Percentiles rank a stretch among this genome's conserved stretches.
These are phyloP conservation scores for Parelbella ahira DNA, from an alignment of 2,888 invertebrate species.

Conservation along the genomic window DNA sequence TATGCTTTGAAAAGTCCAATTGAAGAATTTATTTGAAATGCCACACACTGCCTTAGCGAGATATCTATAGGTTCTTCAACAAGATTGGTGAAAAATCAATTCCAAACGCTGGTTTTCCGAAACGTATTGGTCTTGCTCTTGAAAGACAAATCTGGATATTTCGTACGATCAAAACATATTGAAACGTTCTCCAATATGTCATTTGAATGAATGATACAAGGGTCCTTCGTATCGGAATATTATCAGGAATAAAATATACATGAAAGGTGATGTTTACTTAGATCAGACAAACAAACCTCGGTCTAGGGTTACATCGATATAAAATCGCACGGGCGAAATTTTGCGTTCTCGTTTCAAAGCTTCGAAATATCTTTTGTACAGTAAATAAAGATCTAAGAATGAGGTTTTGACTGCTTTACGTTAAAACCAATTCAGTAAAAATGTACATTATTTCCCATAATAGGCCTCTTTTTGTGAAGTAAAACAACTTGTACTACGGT, in stretches of 20 bases:
- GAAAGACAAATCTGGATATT: slow-evolving; percentile 58
- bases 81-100: slow-evolving; percentile 45
- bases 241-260: slow-evolving; percentile 72
- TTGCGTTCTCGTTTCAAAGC: slow-evolving; percentile 23
- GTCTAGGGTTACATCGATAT: slow-evolving; percentile 34
- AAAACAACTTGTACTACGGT: too few species aligned
- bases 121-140: slow-evolving; percentile 60
- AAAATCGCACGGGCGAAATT: slow-evolving; percentile 26
- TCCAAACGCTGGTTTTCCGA: slow-evolving; percentile 49
- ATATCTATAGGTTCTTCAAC: slow-evolving; percentile 17
- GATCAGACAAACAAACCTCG: slow-evolving; percentile 55
- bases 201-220: slow-evolving; percentile 70
- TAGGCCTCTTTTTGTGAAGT: too few species aligned
- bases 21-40: slow-evolving; percentile 13
- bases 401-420: slow-evolving; percentile 8
- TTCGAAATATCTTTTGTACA: slow-evolving; percentile 13
- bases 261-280: slow-evolving; percentile 67
- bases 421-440: slow-evolving; percentile 4
- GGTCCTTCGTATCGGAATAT: slow-evolving; percentile 64
- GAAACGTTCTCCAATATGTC: slow-evolving; percentile 71
- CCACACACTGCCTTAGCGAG: slow-evolving; percentile 2
- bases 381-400: slow-evolving; percentile 11
- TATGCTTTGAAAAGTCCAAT: slow-evolving; percentile 14
- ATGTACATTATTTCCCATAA: slow-evolving; percentile 4
- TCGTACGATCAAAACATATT: slow-evolving; percentile 54